Evolutionary conservation across 2,113 vertebrate species (phyloP).

Genomic region (Marmota flaviventris): DNA sequence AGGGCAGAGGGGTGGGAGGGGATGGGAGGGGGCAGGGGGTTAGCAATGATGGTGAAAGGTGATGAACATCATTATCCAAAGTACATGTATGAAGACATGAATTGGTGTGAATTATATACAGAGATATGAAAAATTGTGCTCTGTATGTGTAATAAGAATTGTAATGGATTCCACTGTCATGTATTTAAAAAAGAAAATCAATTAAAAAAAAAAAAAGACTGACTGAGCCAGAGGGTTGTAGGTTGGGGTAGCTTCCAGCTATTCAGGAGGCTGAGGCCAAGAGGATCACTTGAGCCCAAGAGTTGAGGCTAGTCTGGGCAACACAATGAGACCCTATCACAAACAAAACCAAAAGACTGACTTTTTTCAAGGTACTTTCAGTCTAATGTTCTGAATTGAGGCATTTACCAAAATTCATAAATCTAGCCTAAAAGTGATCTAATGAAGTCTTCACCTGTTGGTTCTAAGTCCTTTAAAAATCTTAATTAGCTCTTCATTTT

Average conservation of each 20-base stretch:
- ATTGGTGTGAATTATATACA: no score
- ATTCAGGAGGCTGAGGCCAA: not conserved
- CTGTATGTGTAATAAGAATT: no score
- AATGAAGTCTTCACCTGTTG: not conserved
- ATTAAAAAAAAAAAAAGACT: not conserved
- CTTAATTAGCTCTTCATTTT: not conserved
- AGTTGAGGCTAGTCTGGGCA: not conserved
- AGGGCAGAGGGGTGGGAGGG: no score
- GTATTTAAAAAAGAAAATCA: no score
- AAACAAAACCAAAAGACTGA: not conserved
- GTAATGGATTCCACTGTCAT: no score
- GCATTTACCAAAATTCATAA: conserved; percentile 22
- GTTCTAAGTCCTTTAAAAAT: not conserved
- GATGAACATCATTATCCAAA: no score
- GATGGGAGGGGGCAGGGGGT: no score
- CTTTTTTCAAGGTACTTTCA: not conserved
- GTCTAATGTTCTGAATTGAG: conserved; percentile 19
- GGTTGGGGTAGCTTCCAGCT: not conserved
- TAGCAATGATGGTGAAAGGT: no score
- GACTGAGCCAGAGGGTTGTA: no score
- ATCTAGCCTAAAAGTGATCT: not conserved
- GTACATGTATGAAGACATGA: no score
- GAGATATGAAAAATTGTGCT: no score
- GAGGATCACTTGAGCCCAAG: not conserved
- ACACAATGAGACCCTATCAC: not conserved